These are phyloP conservation scores for Anarrhichthys ocellatus DNA, from an alignment of 2,113 vertebrate species.

Conservation along the genomic window DNA sequence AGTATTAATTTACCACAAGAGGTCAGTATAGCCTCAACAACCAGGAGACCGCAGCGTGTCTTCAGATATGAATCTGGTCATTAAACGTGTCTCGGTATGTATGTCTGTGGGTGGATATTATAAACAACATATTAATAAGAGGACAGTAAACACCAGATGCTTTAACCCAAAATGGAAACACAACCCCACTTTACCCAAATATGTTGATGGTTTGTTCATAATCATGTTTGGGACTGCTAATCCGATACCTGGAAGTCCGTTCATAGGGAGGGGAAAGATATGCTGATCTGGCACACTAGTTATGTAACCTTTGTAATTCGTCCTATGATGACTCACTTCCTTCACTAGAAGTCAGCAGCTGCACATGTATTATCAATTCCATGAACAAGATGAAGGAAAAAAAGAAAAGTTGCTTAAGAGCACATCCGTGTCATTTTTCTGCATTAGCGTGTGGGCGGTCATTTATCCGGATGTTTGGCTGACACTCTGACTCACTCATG, in stretches of 20 bases:
- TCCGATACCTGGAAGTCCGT: conserved; percentile 16
- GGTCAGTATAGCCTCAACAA: conserved; percentile 44
- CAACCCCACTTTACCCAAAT: background rate
- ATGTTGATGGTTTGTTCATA: background rate
- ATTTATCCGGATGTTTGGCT: conserved; percentile 53
- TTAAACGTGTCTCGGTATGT: background rate
- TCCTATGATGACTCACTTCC: conserved; percentile 69
- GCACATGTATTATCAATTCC: conserved; percentile 14
- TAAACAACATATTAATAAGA: background rate
- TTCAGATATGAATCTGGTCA: background rate
- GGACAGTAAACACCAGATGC: background rate
- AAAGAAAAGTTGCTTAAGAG: conserved; percentile 42
- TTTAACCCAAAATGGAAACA: background rate
- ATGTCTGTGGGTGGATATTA: background rate
- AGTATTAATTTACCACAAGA: conserved; percentile 38
- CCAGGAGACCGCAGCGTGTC: background rate
- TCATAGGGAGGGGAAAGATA: conserved; percentile 35
- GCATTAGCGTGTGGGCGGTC: conserved; percentile 53
- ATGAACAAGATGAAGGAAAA: background rate
- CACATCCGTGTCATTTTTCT: conserved; percentile 55
- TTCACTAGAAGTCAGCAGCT: conserved; percentile 48
- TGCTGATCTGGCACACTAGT: conserved; percentile 42
- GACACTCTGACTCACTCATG: conserved; percentile 47
- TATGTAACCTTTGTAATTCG: conserved; percentile 66
- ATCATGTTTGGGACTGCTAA: background rate